phyloP scores from a whole-genome alignment of 37 sponge, comb jelly and placozoan genomes.

The Crambe crambe region DNA sequence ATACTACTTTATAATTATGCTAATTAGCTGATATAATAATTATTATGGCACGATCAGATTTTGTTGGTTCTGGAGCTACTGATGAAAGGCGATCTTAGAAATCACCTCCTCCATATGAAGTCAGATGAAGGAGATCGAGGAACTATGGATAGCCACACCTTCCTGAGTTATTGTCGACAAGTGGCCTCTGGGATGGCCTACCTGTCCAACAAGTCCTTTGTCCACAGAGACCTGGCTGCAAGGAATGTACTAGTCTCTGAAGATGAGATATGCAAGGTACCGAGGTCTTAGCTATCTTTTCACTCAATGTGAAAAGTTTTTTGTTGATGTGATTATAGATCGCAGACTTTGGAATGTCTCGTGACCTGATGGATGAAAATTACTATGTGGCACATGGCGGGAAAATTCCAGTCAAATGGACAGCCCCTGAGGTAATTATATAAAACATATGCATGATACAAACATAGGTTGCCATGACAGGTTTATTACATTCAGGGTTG shows the following conservation, averaged over 20 bases:
- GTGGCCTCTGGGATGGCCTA: slow-evolving; percentile 33
- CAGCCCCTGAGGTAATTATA: slow-evolving; percentile 47
- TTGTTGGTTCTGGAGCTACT: slow-evolving; percentile 80
- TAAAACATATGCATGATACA: neutral
- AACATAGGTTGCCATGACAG: too few species aligned
- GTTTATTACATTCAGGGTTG: too few species aligned
- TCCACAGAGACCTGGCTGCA: slow-evolving; percentile 53
- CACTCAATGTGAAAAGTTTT: neutral
- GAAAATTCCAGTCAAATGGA: slow-evolving; percentile 58
- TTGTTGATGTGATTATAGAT: slow-evolving; percentile 10
- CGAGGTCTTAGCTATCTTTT: neutral
- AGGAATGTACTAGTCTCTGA: slow-evolving; percentile 41
- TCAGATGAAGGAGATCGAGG: too few species aligned
- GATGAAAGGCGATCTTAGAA: slow-evolving; percentile 57
- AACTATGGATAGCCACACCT: neutral
- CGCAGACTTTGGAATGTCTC: slow-evolving; percentile 58
- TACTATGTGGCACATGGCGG: slow-evolving; percentile 40
- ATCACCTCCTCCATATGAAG: slow-evolving; percentile 12
- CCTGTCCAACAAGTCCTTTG: slow-evolving; percentile 28
- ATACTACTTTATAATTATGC: neutral
- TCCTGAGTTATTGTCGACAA: slow-evolving; percentile 33
- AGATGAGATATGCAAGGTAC: slow-evolving; percentile 32
- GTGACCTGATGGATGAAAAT: slow-evolving; percentile 31
- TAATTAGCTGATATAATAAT: neutral
- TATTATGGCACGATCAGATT: slow-evolving; percentile 34